Base-by-base conservation (phyloP, 2,888 invertebrate species). In the Ischnus inquisitorius region DNA sequence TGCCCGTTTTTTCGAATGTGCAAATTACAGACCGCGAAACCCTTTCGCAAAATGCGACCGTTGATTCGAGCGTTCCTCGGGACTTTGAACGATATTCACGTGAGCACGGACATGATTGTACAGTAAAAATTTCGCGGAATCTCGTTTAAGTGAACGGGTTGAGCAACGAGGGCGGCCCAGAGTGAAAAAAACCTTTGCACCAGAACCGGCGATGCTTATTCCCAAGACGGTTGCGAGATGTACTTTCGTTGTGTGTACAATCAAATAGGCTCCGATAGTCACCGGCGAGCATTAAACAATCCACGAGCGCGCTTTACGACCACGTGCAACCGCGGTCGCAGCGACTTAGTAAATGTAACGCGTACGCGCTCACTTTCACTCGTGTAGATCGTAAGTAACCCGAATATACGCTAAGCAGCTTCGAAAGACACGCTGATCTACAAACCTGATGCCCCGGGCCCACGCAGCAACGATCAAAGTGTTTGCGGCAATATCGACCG, bases 401-500 rank as follows among this genome's bases (percentile, higher is more conserved):
- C 5, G 19, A 43, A 41, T 65, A 34, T 34, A 34, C n/a, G n/a
- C 34, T 34, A 34, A 1, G 34, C 34, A 5, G 39, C 41, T 14
- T 16, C 10, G 10, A 79, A 10, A 57, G 5, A 28, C 14, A 19
- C 4, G 22, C 39, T n/a, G 51, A 1, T 25, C 34, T n/a, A 87
- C 89, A 79, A 65, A 90, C 92, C 87, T 86, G 48, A 77, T 80
- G 19, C 84, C 88, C 43, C 88, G 78, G 57, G 91, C 90, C 91
- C 92, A 90, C 10, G 91, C 92, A n/a, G 88, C 87, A 8, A 78
- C 85, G 69, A 92, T 88, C 57, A 92, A 72, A 14, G 89, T 88
- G 69, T 92, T 92, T 10, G 86, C 90, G 14, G 89, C 89, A 1
- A 90, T 16, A 67, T 92, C 92, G 65, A 90, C 79, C 3, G 92